Conservation (phyloP, 2,797 vertebrate genomes). For the Vultur gryphus region DNA sequence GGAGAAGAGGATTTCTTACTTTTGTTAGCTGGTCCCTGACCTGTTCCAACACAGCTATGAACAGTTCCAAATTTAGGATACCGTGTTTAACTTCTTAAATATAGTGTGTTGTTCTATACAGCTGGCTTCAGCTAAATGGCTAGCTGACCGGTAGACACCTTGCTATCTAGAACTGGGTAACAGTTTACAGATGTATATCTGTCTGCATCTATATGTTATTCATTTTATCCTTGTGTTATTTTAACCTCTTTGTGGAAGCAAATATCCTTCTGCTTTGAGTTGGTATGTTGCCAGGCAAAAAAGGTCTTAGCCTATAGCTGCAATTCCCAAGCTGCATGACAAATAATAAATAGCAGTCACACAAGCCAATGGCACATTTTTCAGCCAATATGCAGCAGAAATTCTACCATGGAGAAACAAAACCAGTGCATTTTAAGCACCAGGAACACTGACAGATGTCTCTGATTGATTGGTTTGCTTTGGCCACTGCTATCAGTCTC, state of each 20-base stretch:
- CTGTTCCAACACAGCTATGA: background rate
- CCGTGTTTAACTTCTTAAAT: background rate
- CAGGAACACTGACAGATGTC: background rate
- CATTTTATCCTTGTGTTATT: background rate
- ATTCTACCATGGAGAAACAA: background rate
- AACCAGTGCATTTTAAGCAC: background rate
- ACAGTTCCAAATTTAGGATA: background rate
- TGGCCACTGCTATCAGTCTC: background rate
- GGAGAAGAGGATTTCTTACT: background rate
- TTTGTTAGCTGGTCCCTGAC: background rate
- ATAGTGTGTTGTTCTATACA: background rate
- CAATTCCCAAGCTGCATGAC: background rate
- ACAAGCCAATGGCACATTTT: background rate
- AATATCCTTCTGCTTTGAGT: background rate
- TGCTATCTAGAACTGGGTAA: background rate
- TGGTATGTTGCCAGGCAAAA: background rate
- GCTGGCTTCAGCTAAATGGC: background rate
- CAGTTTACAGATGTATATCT: background rate
- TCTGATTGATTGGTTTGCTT: background rate
- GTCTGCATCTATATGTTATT: background rate
- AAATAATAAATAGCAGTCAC: background rate
- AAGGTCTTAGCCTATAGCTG: background rate
- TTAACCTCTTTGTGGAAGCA: background rate
- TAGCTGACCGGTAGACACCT: background rate
- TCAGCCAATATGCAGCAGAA: background rate